Percentiles rank a stretch among this genome's conserved stretches.
Evolutionary conservation across 1,140 invertebrate genomes (phyloP).

Genomic region (Samia ricini): DNA sequence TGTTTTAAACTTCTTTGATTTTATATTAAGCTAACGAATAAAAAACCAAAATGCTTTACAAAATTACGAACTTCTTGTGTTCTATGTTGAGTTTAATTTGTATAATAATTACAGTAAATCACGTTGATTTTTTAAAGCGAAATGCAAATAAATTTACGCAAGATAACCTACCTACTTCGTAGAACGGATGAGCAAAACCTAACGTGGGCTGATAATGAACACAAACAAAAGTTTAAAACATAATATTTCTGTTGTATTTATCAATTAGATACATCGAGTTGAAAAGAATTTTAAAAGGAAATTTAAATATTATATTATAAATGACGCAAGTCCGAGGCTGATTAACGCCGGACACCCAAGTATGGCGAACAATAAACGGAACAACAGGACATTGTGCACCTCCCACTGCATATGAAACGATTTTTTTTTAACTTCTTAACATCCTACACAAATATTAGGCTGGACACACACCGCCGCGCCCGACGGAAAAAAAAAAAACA

Average conservation of each 20-base stretch:
- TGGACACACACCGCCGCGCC: conserved; percentile 61
- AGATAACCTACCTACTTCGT: neutral
- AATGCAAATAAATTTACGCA: neutral
- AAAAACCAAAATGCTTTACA: too few relatives aligned
- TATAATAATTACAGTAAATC: neutral
- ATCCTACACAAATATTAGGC: conserved; percentile 66
- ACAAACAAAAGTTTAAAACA: neutral
- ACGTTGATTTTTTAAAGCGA: neutral
- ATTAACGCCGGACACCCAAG: conserved; percentile 23
- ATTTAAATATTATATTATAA: conserved; percentile 1
- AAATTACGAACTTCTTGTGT: neutral
- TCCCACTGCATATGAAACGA: conserved; percentile 54
- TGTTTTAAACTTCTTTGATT: neutral
- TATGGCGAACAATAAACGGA: conserved; percentile 38
- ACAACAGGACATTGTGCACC: conserved; percentile 43
- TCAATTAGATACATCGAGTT: neutral
- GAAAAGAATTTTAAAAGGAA: neutral
- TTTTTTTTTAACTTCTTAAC: conserved; percentile 41
- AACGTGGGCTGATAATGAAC: neutral
- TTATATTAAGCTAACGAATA: neutral
- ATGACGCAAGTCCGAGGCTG: conserved; percentile 4
- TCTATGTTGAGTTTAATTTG: neutral
- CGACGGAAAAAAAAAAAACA: conserved; percentile 59
- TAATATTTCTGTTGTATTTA: neutral
- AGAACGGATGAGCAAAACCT: neutral